phyloP scores from a whole-genome alignment of 2,797 vertebrate species.

The Clarias platycephalus region DNA sequence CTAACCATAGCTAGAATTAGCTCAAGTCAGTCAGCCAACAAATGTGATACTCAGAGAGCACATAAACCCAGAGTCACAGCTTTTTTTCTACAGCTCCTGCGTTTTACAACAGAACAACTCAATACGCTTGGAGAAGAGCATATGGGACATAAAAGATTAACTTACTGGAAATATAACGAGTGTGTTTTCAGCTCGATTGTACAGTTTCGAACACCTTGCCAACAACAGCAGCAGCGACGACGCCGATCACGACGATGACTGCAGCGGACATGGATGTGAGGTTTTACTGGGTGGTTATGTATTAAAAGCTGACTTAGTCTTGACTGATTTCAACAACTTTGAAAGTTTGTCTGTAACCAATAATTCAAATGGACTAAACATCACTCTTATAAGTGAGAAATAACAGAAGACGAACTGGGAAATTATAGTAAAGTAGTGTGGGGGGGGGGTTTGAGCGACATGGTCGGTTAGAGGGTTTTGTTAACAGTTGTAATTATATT shows the following conservation, averaged over 20 bases:
- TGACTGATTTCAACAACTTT: not conserved
- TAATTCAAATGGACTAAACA: not conserved
- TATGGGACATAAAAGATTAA: not conserved
- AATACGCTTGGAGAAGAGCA: not conserved
- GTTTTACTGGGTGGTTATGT: not conserved
- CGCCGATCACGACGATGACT: too few relatives aligned
- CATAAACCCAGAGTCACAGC: not conserved
- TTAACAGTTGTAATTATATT: constrained; percentile 7
- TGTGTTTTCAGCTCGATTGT: not conserved
- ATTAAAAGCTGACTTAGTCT: not conserved
- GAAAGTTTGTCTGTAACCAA: not conserved
- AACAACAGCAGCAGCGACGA: too few relatives aligned
- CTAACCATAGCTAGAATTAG: too few relatives aligned
- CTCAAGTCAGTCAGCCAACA: too few relatives aligned
- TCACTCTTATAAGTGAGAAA: not conserved
- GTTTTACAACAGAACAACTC: not conserved
- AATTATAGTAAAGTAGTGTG: not conserved
- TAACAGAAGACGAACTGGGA: not conserved
- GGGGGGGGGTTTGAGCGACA: too few relatives aligned
- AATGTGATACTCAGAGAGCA: not conserved
- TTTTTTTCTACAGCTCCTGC: not conserved
- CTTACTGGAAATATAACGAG: not conserved
- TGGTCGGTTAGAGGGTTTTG: not conserved
- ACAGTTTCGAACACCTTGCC: not conserved
- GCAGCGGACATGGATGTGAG: not conserved